phyloP scores from a whole-genome alignment of 2,888 invertebrate species.

The Cheilosia impressa region DNA sequence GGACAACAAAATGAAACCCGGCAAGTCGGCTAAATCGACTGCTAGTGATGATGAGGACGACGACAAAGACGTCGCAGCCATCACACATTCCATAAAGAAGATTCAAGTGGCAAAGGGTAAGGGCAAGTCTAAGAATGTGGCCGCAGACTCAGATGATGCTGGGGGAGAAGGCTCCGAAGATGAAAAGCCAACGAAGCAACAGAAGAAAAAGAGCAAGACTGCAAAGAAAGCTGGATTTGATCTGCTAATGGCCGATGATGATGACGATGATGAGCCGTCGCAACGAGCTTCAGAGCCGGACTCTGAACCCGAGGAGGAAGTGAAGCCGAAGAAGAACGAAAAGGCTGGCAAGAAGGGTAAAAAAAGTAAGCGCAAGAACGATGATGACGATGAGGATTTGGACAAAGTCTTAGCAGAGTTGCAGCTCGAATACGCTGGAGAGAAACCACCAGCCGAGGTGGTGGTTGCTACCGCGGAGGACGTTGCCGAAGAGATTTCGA shows the following conservation, averaged over 20 bases:
- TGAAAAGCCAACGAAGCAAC: slow-evolving; percentile 82
- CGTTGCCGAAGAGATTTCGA: slow-evolving; percentile 82
- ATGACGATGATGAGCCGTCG: slow-evolving; percentile 81
- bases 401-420: slow-evolving; percentile 93
- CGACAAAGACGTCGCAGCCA: slow-evolving; percentile 83
- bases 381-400: slow-evolving; percentile 89
- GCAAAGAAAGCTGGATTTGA: slow-evolving; percentile 87
- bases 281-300: slow-evolving; percentile 77
- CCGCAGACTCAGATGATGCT: slow-evolving; percentile 81
- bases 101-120: slow-evolving; percentile 85
- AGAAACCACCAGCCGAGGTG: slow-evolving; percentile 85
- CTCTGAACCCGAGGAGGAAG: slow-evolving; percentile 84
- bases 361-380: slow-evolving; percentile 89
- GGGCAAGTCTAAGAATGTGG: slow-evolving; percentile 83
- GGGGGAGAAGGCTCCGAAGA: slow-evolving; percentile 84
- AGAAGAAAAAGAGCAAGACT: slow-evolving; percentile 79
- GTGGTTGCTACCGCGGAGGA: slow-evolving; percentile 79
- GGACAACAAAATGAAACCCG: slow-evolving; percentile 78
- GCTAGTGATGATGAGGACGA: slow-evolving; percentile 84
- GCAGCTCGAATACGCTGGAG: slow-evolving; percentile 90
- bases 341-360: slow-evolving; percentile 88
- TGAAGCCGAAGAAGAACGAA: slow-evolving; percentile 83
- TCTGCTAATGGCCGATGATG: slow-evolving; percentile 87
- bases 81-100: slow-evolving; percentile 85
- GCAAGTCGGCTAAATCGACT: slow-evolving; percentile 78